Base-by-base conservation (phyloP, 1,140 invertebrate species). In the Zaprionus capensis region DNA sequence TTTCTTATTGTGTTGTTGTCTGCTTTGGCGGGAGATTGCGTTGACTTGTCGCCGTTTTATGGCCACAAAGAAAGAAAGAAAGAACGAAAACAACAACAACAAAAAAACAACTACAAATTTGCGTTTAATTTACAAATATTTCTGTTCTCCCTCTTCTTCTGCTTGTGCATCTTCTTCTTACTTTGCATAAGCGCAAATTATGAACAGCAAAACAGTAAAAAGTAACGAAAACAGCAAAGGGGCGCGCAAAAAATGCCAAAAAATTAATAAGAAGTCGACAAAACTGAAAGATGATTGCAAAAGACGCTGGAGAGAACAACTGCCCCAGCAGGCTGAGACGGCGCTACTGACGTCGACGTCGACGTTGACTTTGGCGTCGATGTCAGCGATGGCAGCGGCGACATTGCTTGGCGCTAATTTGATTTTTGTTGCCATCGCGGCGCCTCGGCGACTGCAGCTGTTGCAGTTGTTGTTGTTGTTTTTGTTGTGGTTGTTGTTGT, bases 401-500 rank as follows among this genome's bases (percentile, higher is more conserved):
- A 56, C 75, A 73, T 72, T 77, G 76, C 71, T 80, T 78, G 84
- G 81, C 84, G 85, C 84, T 81, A 84, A 87, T 87, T 87, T 81
- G 71, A 88, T 83, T 87, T 90, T 83, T 88, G 78, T 84, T 82
- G 81, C 78, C 69, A 71, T 69, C 66, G 71, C 81, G 84, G 84
- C 84, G 84, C 81, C 85, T 44, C 84, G 59, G 53, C 81, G 68
- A 79, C 81, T 90, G 78, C 69, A 71, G 66, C 66, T 63, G 71
- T 61, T 59, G 78, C 51, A 55, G 62, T 71, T 77, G 71, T 77
- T 77, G 56, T 71, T 55, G 34, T 12, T 57, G 36, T 38, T 61
- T 28, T 31, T 56, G 24, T 14, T 67, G 20, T 14, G 38, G 55
- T 24, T 61, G 46, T 14, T 36, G 31, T n/a, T 71, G 69, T 28